Conservation (phyloP, 23 tunicate species). For the Aplidium turbinatum region DNA sequence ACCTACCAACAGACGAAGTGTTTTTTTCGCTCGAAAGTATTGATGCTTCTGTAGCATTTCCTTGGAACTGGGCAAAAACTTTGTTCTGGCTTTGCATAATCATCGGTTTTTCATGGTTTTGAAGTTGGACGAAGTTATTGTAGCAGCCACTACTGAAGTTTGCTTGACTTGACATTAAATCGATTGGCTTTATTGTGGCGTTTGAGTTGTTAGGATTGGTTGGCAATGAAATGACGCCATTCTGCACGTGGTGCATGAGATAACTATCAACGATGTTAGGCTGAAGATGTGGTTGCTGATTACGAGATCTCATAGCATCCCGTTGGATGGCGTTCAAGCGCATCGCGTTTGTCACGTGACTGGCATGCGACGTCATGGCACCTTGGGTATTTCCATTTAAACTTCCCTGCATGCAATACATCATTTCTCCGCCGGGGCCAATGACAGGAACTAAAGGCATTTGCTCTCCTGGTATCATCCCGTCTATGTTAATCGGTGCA, state of each 20-base stretch:
- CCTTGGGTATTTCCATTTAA: too few species aligned
- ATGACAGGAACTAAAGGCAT: conserved; percentile 8
- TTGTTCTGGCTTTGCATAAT: too few species aligned
- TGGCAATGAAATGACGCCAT: too few species aligned
- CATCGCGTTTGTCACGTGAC: neutral
- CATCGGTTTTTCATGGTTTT: neutral
- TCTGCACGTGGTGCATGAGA: neutral
- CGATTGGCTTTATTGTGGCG: neutral
- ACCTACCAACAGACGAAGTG: too few species aligned
- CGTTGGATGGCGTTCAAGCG: neutral
- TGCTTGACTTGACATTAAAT: neutral
- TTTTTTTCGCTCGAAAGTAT: too few species aligned
- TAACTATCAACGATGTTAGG: neutral
- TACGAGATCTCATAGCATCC: too few species aligned
- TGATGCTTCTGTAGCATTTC: too few species aligned
- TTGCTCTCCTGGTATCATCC: neutral
- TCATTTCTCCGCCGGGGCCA: conserved; percentile 11
- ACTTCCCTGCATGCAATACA: conserved; percentile 11
- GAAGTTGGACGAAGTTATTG: too few species aligned
- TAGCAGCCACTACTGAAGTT: neutral
- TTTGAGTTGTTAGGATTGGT: too few species aligned
- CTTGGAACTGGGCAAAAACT: too few species aligned
- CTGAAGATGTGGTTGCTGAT: too few species aligned
- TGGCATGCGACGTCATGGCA: neutral
- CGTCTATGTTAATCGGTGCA: neutral